Conservation (phyloP, 2,888 invertebrate species). For the Eupithecia subumbrata region DNA sequence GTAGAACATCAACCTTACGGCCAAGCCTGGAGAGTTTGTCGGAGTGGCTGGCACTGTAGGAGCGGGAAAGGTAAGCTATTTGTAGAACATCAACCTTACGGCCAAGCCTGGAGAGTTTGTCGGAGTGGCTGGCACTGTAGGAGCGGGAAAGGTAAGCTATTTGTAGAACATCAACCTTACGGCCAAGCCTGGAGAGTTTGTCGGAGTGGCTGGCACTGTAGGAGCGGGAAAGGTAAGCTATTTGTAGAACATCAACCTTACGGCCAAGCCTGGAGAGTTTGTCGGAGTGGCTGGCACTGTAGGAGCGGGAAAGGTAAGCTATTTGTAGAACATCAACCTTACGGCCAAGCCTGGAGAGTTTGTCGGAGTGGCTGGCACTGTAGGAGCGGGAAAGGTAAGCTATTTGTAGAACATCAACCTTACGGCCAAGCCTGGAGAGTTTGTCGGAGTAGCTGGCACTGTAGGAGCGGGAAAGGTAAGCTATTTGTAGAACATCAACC, state of each 20-base stretch:
- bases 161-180: conserved; percentile 66
- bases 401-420: conserved; percentile 58
- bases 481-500: conserved; percentile 40
- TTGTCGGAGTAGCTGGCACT: conserved; percentile 88
- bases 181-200: conserved; percentile 82
- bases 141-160: conserved; percentile 86
- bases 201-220: conserved; percentile 89
- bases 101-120: conserved; percentile 84
- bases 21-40: conserved; percentile 83
- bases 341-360: conserved; percentile 83
- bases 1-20: conserved; percentile 69
- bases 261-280: conserved; percentile 82
- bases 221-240: conserved; percentile 88
- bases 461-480: conserved; percentile 90
- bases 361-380: conserved; percentile 88
- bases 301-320: conserved; percentile 88
- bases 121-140: conserved; percentile 89
- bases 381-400: conserved; percentile 89
- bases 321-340: conserved; percentile 58
- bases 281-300: conserved; percentile 89
- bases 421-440: conserved; percentile 80
- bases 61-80: conserved; percentile 85
- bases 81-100: conserved; percentile 66
- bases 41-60: conserved; percentile 91
- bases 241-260: conserved; percentile 62